phyloP scores from a whole-genome alignment of 1,140 invertebrate genomes.

The Drosophila seguyi region DNA sequence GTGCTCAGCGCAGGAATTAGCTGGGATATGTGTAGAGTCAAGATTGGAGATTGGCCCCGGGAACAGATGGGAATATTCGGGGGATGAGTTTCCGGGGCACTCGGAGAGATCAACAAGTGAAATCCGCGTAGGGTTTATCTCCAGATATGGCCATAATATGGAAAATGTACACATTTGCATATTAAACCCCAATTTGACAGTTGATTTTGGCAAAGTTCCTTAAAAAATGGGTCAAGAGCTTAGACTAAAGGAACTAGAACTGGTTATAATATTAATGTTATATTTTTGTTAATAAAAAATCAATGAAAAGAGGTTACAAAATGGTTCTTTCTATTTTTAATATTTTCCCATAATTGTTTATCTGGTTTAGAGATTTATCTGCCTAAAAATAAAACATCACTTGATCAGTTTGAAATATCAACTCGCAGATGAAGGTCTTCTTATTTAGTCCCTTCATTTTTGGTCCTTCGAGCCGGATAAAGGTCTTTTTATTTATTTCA shows the following conservation, averaged over 20 bases:
- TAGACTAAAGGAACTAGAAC: neutral
- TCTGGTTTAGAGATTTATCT: too few species aligned
- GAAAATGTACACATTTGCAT: neutral
- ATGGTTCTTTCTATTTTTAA: neutral
- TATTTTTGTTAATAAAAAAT: neutral
- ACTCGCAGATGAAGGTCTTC: too few species aligned
- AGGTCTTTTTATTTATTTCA: too few species aligned
- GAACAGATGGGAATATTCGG: slow-evolving; percentile 12
- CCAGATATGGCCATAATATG: slow-evolving; percentile 1
- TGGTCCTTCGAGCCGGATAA: too few species aligned
- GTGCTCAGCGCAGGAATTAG: slow-evolving; percentile 44
- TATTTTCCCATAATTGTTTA: neutral
- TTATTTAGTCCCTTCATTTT: too few species aligned
- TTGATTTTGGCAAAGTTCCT: too few species aligned
- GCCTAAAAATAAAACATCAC: too few species aligned
- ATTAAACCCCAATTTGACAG: neutral
- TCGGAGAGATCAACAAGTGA: slow-evolving; percentile 21
- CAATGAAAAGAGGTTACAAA: neutral
- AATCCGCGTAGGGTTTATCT: slow-evolving; percentile 1
- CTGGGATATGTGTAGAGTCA: slow-evolving; percentile 31
- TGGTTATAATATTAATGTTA: neutral
- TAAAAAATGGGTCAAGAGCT: neutral
- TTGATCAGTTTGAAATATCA: too few species aligned
- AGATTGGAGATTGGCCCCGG: slow-evolving; percentile 18
- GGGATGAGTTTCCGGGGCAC: neutral